Evolutionary conservation across 2,888 invertebrate species (phyloP).

Genomic region (Eupithecia subumbrata): DNA sequence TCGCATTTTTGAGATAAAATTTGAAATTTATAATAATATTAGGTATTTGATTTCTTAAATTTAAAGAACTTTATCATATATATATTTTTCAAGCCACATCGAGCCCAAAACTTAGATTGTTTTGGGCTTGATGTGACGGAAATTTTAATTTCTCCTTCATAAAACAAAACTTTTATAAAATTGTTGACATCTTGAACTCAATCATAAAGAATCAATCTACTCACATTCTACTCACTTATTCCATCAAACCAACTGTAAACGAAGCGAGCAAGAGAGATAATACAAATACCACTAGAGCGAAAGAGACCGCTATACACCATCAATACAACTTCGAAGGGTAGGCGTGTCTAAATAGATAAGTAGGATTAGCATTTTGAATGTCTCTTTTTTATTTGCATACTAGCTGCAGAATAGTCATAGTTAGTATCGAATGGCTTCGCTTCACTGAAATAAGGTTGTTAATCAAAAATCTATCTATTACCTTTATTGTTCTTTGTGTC

Average conservation of each 20-base stretch:
- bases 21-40: too few species aligned
- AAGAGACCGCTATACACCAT: slow-evolving; percentile 52
- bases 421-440: slow-evolving; percentile 43
- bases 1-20: too few species aligned
- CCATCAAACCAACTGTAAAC: slow-evolving; percentile 47
- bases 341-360: slow-evolving; percentile 80
- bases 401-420: slow-evolving; percentile 24
- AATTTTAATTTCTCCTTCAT: too few species aligned
- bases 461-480: slow-evolving; percentile 45
- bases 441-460: slow-evolving; percentile 37
- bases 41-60: too few species aligned
- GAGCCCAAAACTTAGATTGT: too few species aligned
- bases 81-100: too few species aligned
- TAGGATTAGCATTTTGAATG: slow-evolving; percentile 63
- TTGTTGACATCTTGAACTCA: neutral
- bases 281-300: slow-evolving; percentile 44
- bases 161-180: neutral
- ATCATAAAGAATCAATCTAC: slow-evolving; percentile 35
- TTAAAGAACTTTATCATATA: too few species aligned
- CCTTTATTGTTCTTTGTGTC: slow-evolving; percentile 1
- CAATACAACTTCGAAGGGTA: slow-evolving; percentile 52
- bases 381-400: slow-evolving; percentile 55
- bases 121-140: too few species aligned
- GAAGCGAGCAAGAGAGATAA: slow-evolving; percentile 47
- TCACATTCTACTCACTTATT: slow-evolving; percentile 48